A percentile compares a stretch with the other conserved stretches of the same genome.
Conservation (phyloP, 1,140 invertebrate genomes). For the Leptinotarsa texana region DNA sequence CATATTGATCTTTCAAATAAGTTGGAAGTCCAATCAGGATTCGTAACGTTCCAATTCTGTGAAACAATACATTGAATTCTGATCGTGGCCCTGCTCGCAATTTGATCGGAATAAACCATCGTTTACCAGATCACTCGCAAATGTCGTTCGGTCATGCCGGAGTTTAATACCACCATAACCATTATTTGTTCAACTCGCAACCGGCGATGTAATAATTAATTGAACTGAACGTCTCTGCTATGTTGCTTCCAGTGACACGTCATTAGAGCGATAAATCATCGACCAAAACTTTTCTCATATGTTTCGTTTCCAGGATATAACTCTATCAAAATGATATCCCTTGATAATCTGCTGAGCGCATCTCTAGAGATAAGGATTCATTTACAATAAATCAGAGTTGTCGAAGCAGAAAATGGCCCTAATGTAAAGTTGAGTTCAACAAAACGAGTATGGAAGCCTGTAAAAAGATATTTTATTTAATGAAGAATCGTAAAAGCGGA, state of each 20-base stretch:
- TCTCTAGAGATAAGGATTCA: conserved; percentile 6
- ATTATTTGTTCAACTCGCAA: neutral
- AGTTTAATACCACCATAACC: neutral
- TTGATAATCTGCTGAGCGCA: neutral
- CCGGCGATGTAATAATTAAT: neutral
- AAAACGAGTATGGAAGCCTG: neutral
- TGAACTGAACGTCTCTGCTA: neutral
- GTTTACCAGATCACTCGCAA: too few relatives aligned
- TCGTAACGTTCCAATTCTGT: too few relatives aligned
- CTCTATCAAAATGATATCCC: neutral
- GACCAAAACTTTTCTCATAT: neutral
- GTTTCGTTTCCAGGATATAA: neutral
- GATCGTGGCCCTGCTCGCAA: too few relatives aligned
- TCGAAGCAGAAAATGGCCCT: neutral
- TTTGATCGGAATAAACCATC: too few relatives aligned
- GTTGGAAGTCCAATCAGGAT: too few relatives aligned
- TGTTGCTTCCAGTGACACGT: neutral
- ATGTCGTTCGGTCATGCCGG: neutral
- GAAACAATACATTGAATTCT: too few relatives aligned
- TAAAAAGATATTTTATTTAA: neutral
- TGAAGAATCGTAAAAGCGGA: neutral
- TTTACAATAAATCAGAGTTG: neutral
- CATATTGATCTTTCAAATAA: too few relatives aligned
- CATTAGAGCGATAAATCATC: neutral
- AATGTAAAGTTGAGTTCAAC: neutral